Evolutionary conservation across 2,113 vertebrate species (phyloP).

Genomic region (Irena cyanogastra): DNA sequence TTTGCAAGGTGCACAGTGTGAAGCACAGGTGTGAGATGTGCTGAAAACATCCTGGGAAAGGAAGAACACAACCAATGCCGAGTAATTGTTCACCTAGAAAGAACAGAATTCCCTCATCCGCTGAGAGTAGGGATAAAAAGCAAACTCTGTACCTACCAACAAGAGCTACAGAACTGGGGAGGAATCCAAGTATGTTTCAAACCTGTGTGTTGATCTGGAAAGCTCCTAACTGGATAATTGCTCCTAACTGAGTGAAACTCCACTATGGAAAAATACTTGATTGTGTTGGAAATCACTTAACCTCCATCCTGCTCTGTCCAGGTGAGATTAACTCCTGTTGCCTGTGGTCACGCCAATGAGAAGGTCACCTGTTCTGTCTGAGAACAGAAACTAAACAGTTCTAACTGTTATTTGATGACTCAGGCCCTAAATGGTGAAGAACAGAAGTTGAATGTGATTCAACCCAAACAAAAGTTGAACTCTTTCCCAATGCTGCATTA

Average conservation of each 20-base stretch:
- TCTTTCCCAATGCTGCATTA: conserved; percentile 34
- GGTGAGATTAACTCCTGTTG: background rate
- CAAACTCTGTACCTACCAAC: background rate
- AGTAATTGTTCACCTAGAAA: background rate
- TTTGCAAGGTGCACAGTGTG: background rate
- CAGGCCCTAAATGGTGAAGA: conserved; percentile 1
- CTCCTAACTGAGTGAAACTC: background rate
- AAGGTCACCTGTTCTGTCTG: conserved; percentile 15
- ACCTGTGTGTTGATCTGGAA: background rate
- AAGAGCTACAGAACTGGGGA: background rate
- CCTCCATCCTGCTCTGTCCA: background rate
- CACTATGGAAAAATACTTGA: background rate
- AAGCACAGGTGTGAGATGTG: rapidly evolving
- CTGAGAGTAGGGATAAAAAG: background rate
- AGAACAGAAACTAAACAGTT: conserved; percentile 31
- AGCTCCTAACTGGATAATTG: background rate
- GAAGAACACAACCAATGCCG: background rate
- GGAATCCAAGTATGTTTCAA: rapidly evolving
- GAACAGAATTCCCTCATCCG: background rate
- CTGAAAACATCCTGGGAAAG: background rate
- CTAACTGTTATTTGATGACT: conserved; percentile 34
- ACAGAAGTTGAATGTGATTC: conserved; percentile 25
- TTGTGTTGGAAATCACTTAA: background rate
- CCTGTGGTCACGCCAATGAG: background rate
- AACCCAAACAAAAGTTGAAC: conserved; percentile 53